A percentile compares a stretch with the other conserved stretches of the same genome.
Conservation (phyloP, 2,113 vertebrate genomes). For the Grus americana region DNA sequence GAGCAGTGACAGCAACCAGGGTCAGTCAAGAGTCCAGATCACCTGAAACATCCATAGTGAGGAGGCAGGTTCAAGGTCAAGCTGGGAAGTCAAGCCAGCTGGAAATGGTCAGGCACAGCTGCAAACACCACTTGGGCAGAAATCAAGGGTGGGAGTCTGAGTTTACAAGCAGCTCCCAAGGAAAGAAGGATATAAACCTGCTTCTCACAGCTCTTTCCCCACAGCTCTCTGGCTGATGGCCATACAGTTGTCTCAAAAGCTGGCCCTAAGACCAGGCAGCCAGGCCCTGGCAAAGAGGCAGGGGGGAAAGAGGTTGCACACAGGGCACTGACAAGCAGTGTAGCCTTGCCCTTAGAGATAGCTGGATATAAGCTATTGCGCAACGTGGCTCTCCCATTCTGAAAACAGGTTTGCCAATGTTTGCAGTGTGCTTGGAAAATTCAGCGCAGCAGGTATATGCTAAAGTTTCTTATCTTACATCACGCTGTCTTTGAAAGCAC, state of each 20-base stretch:
- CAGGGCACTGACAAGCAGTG: neutral
- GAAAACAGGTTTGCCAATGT: neutral
- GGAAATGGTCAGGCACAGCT: neutral
- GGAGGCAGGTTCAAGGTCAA: neutral
- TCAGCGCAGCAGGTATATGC: neutral
- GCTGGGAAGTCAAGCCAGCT: neutral
- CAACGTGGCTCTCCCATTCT: neutral
- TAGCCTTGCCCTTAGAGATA: neutral
- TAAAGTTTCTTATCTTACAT: neutral
- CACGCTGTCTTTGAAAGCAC: neutral
- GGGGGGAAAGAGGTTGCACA: neutral
- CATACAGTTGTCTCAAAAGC: neutral
- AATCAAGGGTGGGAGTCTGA: neutral
- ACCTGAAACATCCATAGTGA: neutral
- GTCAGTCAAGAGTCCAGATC: neutral
- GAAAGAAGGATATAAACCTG: neutral
- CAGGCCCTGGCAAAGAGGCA: neutral
- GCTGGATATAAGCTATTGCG: neutral
- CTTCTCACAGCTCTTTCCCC: neutral
- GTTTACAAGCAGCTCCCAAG: neutral
- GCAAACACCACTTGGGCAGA: neutral
- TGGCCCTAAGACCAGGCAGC: neutral
- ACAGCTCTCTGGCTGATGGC: neutral
- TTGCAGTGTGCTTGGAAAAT: neutral
- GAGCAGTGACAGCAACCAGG: neutral